Evolutionary conservation across 2,113 vertebrate species (phyloP).

Genomic region (Xenotilapia longispinis): DNA sequence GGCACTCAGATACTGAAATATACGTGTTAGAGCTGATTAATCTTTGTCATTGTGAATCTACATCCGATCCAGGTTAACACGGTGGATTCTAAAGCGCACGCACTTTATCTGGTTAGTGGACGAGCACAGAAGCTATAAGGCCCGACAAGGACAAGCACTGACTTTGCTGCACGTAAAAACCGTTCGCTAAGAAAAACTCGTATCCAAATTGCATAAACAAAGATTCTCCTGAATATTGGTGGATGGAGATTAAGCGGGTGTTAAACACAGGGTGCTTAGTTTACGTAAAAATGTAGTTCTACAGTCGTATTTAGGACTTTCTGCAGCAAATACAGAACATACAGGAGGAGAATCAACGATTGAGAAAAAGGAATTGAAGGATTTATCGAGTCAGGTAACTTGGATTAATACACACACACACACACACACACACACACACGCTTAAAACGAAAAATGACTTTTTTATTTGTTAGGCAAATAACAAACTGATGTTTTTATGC

Average conservation of each 20-base stretch:
- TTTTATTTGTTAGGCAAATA: neutral
- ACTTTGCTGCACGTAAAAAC: neutral
- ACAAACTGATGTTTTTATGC: neutral
- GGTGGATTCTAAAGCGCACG: neutral
- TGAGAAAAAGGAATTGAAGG: neutral
- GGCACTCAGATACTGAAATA: neutral
- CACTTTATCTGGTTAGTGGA: neutral
- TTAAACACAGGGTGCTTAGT: neutral
- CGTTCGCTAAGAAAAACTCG: neutral
- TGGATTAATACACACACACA: neutral
- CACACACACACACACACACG: fast-evolving
- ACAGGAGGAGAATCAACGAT: fast-evolving
- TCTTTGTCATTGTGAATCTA: neutral
- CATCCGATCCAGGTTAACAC: neutral
- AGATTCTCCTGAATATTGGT: neutral
- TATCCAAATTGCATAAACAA: neutral
- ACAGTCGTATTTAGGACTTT: neutral
- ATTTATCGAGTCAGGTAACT: neutral
- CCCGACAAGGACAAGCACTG: neutral
- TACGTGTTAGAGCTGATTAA: neutral
- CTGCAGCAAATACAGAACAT: neutral
- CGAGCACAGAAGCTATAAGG: neutral
- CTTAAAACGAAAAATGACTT: fast-evolving
- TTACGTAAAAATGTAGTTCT: fast-evolving
- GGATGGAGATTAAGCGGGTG: neutral